Base-by-base conservation (phyloP, 30 jellyfish, hydroid and myxozoan genomes). In the Chrysaora quinquecirrha region DNA sequence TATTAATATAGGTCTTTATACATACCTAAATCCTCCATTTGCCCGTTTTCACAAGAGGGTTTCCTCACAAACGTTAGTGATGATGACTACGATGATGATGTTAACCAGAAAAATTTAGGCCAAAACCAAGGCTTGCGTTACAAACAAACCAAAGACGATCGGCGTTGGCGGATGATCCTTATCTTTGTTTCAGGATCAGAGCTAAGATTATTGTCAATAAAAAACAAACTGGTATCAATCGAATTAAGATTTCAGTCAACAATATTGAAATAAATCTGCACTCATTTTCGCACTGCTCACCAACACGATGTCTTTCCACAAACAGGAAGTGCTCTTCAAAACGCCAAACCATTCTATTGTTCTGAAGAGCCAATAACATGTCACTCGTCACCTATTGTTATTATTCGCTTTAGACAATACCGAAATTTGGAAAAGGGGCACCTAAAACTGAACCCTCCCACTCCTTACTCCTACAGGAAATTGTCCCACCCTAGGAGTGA, bases 1-100 rank as follows among this genome's bases (percentile, higher is more conserved):
- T 20, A 19, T 10, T 9, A 12, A 52, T 2, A 20, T 16, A 3
- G 25, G 9, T 3, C 19, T 3, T 1, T 19, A 52, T 75, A 34
- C 87, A 27, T 61, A 75, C 87, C 87, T 23, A 75, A 50, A 30
- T 75, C 87, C 73, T 75, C 87, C 87, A 75, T 75, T 20, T 75
- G 31, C 7, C 62, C 16, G 22, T 31, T 62, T 71, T 25, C 28
- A 22, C 10, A 20, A 20, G 82, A 70, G 1, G 22, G 0, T 43
- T 38, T 43, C 31, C 18, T 14, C n/a, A n/a, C n/a, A n/a, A n/a
- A n/a, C n/a, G n/a, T n/a, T n/a, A n/a, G n/a, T n/a, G n/a, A n/a
- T n/a, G n/a, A n/a, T n/a, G n/a, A n/a, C n/a, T n/a, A n/a, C n/a
- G n/a, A n/a, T n/a, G n/a, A n/a, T n/a, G n/a, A n/a, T n/a, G n/a